phyloP scores from a whole-genome alignment of 1,140 invertebrate species.

The Leguminivora glycinivorella region DNA sequence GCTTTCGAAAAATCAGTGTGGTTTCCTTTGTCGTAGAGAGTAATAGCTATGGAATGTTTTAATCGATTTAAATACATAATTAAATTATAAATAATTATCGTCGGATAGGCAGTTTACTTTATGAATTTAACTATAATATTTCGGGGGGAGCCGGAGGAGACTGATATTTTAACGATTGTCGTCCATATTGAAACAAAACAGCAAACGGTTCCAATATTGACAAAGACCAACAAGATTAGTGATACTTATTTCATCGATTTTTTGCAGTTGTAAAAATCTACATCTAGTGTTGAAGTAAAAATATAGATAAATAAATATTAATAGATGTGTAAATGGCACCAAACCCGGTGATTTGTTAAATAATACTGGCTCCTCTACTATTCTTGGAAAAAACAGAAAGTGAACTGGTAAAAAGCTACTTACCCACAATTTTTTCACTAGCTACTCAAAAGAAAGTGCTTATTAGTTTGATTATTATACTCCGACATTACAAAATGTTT shows the following conservation, averaged over 20 bases:
- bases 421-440: constrained; percentile 66
- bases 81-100: constrained; percentile 32
- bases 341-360: not conserved
- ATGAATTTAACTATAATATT: constrained; percentile 25
- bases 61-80: constrained; percentile 54
- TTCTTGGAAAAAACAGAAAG: constrained; percentile 2
- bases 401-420: constrained; percentile 45
- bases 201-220: constrained; percentile 8
- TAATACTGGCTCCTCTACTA: constrained; percentile 17
- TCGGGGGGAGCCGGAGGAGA: constrained; percentile 29
- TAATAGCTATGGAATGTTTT: constrained; percentile 73
- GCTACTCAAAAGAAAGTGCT: constrained; percentile 69
- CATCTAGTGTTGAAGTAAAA: constrained; percentile 17
- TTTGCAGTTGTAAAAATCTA: constrained; percentile 20
- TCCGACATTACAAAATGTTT: constrained; percentile 77
- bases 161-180: constrained; percentile 18
- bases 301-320: constrained; percentile 19
- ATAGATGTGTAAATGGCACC: constrained; percentile 14
- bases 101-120: constrained; percentile 33
- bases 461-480: constrained; percentile 77
- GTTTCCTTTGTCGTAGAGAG: constrained; percentile 67
- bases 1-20: constrained; percentile 75
- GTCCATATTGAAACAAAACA: constrained; percentile 13
- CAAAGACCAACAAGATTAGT: constrained; percentile 23
- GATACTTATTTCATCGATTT: constrained; percentile 20